phyloP scores from a whole-genome alignment of 2,113 vertebrate genomes.

The Aegypius monachus region DNA sequence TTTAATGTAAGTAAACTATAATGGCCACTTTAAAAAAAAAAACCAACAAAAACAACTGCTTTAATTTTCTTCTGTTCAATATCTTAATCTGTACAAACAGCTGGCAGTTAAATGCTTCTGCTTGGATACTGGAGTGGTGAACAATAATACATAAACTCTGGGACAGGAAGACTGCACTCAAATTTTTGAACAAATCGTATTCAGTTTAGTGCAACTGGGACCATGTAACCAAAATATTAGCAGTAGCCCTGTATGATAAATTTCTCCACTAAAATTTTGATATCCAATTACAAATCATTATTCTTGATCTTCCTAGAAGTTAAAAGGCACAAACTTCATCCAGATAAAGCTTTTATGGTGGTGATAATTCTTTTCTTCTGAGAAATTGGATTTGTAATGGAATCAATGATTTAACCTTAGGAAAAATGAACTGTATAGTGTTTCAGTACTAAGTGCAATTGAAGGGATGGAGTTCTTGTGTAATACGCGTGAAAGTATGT shows the following conservation, averaged over 20 bases:
- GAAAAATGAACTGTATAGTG: conserved; percentile 1
- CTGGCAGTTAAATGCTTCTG: background rate
- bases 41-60: background rate
- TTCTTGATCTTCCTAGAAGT: conserved; percentile 9
- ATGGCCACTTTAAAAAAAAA: background rate
- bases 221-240: background rate
- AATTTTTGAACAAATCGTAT: background rate
- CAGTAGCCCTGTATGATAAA: background rate
- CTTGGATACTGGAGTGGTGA: background rate
- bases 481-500: background rate
- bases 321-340: conserved; percentile 5
- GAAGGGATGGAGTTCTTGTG: background rate
- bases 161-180: background rate
- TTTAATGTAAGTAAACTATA: background rate
- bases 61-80: background rate
- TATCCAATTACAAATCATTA: background rate
- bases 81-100: background rate
- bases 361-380: conserved; percentile 20
- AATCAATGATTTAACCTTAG: conserved; percentile 26
- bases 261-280: background rate
- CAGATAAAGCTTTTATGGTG: conserved; percentile 11
- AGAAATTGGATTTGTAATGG: conserved; percentile 15
- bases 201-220: background rate
- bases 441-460: background rate
- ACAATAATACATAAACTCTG: background rate